These are phyloP conservation scores for Cossypha dichroa DNA, from an alignment of 2,797 vertebrate genomes.

Conservation along the genomic window DNA sequence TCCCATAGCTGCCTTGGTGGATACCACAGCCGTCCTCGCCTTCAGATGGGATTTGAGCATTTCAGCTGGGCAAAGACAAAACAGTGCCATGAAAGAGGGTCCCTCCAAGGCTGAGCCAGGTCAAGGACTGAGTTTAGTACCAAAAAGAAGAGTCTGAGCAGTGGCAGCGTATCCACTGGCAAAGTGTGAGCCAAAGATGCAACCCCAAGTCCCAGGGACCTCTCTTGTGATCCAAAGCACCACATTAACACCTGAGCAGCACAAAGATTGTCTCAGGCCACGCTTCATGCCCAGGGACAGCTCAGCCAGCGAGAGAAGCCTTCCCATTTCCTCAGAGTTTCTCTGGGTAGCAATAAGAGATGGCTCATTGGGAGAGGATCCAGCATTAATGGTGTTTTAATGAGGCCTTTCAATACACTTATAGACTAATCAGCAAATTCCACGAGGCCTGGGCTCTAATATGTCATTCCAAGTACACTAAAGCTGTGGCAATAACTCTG, in stretches of 20 bases:
- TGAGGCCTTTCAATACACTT: slow-evolving; percentile 55
- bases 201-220: neutral
- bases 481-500: neutral
- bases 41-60: neutral
- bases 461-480: slow-evolving; percentile 29
- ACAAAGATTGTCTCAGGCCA: neutral
- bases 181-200: neutral
- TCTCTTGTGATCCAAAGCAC: neutral
- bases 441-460: neutral
- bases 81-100: neutral
- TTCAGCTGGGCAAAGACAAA: neutral
- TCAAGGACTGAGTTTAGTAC: neutral
- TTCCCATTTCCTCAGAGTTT: slow-evolving; percentile 40
- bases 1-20: neutral
- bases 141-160: neutral
- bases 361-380: slow-evolving; percentile 58
- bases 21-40: neutral
- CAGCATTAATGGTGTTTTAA: slow-evolving; percentile 60
- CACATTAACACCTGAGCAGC: neutral
- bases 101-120: neutral
- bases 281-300: neutral
- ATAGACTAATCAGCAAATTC: slow-evolving; percentile 60
- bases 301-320: neutral
- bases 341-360: slow-evolving; percentile 63
- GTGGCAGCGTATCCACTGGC: neutral